phyloP scores from a whole-genome alignment of 1,140 invertebrate genomes.

The Brachionus manjavacas region DNA sequence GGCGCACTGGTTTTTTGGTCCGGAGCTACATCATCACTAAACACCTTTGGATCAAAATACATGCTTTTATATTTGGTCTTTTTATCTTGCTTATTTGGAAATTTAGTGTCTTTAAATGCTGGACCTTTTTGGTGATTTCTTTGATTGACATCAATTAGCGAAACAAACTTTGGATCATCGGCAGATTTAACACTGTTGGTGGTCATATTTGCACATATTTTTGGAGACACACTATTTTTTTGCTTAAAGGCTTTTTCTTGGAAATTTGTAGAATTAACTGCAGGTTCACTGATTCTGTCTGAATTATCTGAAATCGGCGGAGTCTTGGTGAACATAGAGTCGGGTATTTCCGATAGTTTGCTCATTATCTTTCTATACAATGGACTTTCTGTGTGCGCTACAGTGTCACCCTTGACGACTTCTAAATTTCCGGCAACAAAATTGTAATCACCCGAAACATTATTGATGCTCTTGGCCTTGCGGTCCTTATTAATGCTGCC shows the following conservation, averaged over 20 bases:
- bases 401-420: not conserved
- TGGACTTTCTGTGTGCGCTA: not conserved
- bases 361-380: conserved; percentile 39
- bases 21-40: not conserved
- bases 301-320: too few species aligned
- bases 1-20: not conserved
- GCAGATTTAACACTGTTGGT: not conserved
- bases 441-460: not conserved
- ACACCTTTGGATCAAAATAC: not conserved
- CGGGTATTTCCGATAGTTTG: conserved; percentile 32
- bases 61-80: conserved; percentile 9
- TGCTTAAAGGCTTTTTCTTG: not conserved
- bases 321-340: not conserved
- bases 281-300: not conserved
- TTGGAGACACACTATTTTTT: not conserved
- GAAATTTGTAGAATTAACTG: not conserved
- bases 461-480: not conserved
- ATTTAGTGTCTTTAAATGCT: not conserved
- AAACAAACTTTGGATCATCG: not conserved
- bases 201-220: not conserved
- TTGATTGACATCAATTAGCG: not conserved
- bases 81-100: not conserved
- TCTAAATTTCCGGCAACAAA: not conserved
- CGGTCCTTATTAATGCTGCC: not conserved
- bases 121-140: not conserved